Base-by-base conservation (phyloP, 2,888 invertebrate genomes). In the Megalurothrips usitatus region DNA sequence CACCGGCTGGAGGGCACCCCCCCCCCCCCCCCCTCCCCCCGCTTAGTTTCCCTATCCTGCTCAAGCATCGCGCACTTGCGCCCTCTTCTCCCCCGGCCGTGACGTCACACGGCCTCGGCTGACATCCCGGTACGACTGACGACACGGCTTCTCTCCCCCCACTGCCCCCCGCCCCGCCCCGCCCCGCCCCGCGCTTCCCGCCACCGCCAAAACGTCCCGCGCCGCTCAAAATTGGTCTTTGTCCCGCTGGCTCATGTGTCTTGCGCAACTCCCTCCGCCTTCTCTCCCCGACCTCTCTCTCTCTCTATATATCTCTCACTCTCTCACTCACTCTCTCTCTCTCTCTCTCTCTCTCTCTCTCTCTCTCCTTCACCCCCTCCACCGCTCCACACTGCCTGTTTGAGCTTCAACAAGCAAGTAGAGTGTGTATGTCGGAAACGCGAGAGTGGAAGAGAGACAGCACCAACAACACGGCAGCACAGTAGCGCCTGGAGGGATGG, bases 261-360 rank as follows among this genome's bases (percentile, higher is more conserved):
- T 43, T 43, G 34, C 6, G 34, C 6, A n/a, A n/a, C n/a, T n/a
- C n/a, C 3, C 34, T 68, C 68, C 23, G n/a, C 23, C 68, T 26
- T 68, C 23, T 11, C 68, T 68, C 68, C n/a, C 63, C 49, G 10
- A 17, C 52, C 52, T 19, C 52, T 23, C 68, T 68, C 63, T 68
- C 68, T 3, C 68, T 68, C 68, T 63, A 3, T n/a, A 9, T 63
- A 3, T 63, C n/a, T 63, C n/a, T 63, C 63, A 14, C 63, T 63
- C 63, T 63, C 63, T 63, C 63, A 14, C 63, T 63, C 63, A 14
- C 63, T 63, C 63, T 63, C 63, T 63, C 63, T 63, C 63, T 63
- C 63, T 63, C 63, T 63, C 63, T 63, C 63, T 63, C 63, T 63
- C 63, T 63, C 63, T 63, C 63, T 63, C 63, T 63, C 63, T 63